Evolutionary conservation across 2,113 vertebrate species (phyloP).

Genomic region (Megalops atlanticus): DNA sequence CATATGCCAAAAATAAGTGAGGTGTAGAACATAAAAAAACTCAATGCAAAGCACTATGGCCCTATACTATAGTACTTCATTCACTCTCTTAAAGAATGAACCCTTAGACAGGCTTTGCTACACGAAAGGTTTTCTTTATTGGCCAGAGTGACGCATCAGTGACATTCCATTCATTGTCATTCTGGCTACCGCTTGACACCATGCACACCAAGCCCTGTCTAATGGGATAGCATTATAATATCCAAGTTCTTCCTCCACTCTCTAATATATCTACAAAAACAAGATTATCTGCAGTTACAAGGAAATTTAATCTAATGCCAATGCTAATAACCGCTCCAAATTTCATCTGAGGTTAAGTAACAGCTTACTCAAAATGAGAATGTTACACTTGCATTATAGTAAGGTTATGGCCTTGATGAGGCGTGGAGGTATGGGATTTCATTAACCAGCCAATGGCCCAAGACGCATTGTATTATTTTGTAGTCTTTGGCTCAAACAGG

Average conservation of each 20-base stretch:
- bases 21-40: no score
- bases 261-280: conserved; percentile 32
- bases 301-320: conserved; percentile 44
- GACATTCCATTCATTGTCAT: neutral
- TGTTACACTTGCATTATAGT: conserved; percentile 4
- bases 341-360: conserved; percentile 31
- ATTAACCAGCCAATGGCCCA: neutral
- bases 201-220: neutral
- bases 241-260: neutral
- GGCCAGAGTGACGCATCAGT: neutral
- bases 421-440: conserved; percentile 1
- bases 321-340: conserved; percentile 34
- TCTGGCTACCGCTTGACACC: neutral
- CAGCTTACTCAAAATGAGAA: conserved; percentile 17
- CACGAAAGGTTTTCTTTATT: neutral
- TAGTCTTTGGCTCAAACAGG: neutral
- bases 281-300: conserved; percentile 42
- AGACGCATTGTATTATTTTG: neutral
- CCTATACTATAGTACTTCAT: no score
- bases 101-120: no score
- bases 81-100: no score
- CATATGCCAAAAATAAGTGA: no score
- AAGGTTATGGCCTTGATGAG: neutral
- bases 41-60: no score
- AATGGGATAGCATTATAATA: conserved; percentile 36